Conservation (phyloP, 2,888 invertebrate genomes). For the Pycnomerus fuliginosus region DNA sequence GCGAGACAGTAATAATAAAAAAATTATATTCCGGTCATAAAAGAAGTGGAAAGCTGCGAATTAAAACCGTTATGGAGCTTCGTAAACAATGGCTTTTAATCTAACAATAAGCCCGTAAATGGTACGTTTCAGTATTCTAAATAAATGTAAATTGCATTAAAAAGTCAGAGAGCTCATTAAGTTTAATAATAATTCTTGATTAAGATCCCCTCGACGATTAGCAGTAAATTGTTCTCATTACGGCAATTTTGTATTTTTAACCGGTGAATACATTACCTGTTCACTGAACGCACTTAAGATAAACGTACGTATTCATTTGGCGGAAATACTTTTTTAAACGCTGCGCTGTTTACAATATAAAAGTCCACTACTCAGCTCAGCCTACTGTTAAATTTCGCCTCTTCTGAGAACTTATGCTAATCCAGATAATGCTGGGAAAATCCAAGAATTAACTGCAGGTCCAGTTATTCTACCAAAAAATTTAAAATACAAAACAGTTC, state of each 20-base stretch:
- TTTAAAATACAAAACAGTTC: too few relatives aligned
- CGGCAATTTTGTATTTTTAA: constrained; percentile 56
- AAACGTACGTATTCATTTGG: constrained; percentile 47
- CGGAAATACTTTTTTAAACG: constrained; percentile 50
- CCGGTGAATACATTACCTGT: constrained; percentile 54
- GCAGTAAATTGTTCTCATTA: constrained; percentile 57
- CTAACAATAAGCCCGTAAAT: constrained; percentile 20
- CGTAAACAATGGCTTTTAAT: constrained; percentile 18
- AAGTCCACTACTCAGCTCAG: constrained; percentile 11
- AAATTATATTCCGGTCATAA: constrained; percentile 16
- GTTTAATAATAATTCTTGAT: constrained; percentile 53
- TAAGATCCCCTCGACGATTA: constrained; percentile 55
- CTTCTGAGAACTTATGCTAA: too few relatives aligned
- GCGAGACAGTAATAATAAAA: constrained; percentile 10
- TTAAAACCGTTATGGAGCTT: constrained; percentile 7
- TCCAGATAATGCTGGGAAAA: too few relatives aligned
- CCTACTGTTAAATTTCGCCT: constrained; percentile 18
- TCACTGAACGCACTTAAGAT: constrained; percentile 52
- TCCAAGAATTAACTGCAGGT: too few relatives aligned
- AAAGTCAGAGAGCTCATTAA: constrained; percentile 51
- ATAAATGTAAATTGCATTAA: constrained; percentile 47
- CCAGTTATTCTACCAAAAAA: too few relatives aligned
- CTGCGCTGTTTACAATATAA: constrained; percentile 41
- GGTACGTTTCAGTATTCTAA: constrained; percentile 24
- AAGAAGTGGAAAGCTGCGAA: constrained; percentile 8